Evolutionary conservation across 2,113 vertebrate genomes (phyloP).

Genomic region (Oreochromis tanganicae): DNA sequence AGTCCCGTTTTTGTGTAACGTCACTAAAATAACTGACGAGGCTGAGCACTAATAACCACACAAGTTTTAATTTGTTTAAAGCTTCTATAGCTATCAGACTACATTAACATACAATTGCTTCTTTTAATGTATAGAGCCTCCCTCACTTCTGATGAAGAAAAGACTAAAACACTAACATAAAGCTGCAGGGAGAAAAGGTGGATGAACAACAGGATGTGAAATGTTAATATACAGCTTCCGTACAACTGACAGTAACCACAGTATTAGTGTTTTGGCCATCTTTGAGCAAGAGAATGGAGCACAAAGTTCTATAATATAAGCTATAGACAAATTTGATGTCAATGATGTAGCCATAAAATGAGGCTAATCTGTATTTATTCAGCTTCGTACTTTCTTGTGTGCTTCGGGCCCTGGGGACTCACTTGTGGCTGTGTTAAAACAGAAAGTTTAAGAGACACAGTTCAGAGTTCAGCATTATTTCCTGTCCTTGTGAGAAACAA

Average conservation of each 20-base stretch:
- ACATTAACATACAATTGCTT: background rate
- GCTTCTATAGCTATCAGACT: background rate
- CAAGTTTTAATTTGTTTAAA: background rate
- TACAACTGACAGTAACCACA: background rate
- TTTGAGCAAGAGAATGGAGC: background rate
- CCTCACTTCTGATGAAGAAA: background rate
- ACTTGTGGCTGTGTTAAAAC: background rate
- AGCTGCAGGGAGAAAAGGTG: background rate
- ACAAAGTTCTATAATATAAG: background rate
- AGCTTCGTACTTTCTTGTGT: background rate
- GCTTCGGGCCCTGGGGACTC: background rate
- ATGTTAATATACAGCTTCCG: background rate
- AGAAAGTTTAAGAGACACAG: background rate
- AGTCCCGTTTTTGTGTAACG: background rate
- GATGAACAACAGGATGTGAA: background rate
- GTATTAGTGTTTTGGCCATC: background rate
- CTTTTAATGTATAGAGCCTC: background rate
- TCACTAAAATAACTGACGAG: background rate
- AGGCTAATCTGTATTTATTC: background rate
- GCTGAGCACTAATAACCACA: background rate
- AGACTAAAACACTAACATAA: background rate
- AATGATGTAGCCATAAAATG: background rate
- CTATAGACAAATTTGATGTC: background rate
- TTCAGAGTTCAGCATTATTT: background rate
- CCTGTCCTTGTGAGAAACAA: background rate